phyloP scores from a whole-genome alignment of 2,888 invertebrate genomes.

The Leucozona laternaria region DNA sequence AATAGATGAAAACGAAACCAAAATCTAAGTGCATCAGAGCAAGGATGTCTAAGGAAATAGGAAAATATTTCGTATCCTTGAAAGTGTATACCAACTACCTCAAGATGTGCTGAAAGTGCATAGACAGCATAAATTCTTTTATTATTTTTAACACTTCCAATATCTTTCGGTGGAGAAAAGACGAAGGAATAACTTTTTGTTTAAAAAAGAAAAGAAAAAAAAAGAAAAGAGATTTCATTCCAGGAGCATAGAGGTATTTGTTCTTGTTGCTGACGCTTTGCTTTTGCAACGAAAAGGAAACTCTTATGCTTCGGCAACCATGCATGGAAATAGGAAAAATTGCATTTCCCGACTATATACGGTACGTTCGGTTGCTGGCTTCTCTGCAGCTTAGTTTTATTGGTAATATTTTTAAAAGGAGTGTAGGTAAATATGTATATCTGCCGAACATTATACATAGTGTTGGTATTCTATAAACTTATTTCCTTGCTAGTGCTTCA shows the following conservation, averaged over 20 bases:
- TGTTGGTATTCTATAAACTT: slow-evolving; percentile 40
- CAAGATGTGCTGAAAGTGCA: slow-evolving; percentile 64
- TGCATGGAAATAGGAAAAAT: slow-evolving; percentile 71
- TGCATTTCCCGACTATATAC: slow-evolving; percentile 62
- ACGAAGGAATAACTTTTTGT: slow-evolving; percentile 7
- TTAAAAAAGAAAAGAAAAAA: neutral
- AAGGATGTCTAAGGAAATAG: slow-evolving; percentile 49
- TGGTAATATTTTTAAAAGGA: slow-evolving; percentile 48
- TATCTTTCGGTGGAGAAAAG: slow-evolving; percentile 11
- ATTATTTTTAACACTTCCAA: slow-evolving; percentile 26
- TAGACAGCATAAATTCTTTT: slow-evolving; percentile 27
- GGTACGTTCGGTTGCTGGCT: slow-evolving; percentile 24
- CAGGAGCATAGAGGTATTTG: slow-evolving; percentile 1
- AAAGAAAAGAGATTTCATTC: neutral
- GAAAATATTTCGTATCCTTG: slow-evolving; percentile 61
- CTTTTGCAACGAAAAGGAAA: slow-evolving; percentile 35
- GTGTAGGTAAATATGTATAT: neutral
- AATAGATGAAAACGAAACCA: slow-evolving; percentile 51
- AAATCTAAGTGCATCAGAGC: slow-evolving; percentile 36
- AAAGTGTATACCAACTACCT: slow-evolving; percentile 27
- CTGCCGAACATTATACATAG: neutral
- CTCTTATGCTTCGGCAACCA: slow-evolving; percentile 61
- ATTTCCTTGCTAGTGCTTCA: slow-evolving; percentile 27
- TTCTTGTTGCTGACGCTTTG: slow-evolving; percentile 66
- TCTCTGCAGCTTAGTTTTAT: slow-evolving; percentile 39